Evolutionary conservation across 2,113 vertebrate genomes (phyloP).

Genomic region (Synodontis membranacea): DNA sequence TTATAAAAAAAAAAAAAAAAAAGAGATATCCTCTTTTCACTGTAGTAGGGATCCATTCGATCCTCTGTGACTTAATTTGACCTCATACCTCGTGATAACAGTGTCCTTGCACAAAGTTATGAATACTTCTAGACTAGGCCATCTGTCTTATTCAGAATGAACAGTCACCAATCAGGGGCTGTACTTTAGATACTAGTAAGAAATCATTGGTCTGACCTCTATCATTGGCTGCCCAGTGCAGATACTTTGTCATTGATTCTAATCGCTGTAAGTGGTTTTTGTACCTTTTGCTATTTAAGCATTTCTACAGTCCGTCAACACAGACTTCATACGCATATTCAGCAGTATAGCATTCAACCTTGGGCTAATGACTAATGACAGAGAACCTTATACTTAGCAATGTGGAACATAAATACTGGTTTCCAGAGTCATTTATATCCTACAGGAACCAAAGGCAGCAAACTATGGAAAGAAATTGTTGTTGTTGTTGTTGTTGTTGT

Average conservation of each 20-base stretch:
- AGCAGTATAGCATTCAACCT: background rate
- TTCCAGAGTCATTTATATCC: background rate
- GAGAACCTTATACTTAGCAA: background rate
- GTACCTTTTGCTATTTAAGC: constrained; percentile 38
- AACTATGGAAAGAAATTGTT: background rate
- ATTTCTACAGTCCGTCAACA: background rate
- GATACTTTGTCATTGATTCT: constrained; percentile 47
- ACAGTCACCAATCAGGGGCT: constrained; percentile 45
- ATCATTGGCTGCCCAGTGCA: constrained; percentile 40
- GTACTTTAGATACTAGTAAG: constrained; percentile 42
- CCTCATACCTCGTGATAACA: constrained; percentile 38
- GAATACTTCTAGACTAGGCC: constrained; percentile 24
- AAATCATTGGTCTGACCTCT: constrained; percentile 47
- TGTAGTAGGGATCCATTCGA: background rate
- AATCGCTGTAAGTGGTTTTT: constrained; percentile 39
- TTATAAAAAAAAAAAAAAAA: too few relatives aligned
- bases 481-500: background rate
- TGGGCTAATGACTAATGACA: background rate
- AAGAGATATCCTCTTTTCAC: background rate
- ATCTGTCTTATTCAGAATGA: constrained; percentile 56
- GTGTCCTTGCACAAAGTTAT: constrained; percentile 40
- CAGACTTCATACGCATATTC: background rate
- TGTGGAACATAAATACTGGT: background rate
- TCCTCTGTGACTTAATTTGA: constrained; percentile 36
- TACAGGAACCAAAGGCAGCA: background rate